Evolutionary conservation across 2,113 vertebrate species (phyloP).

Genomic region (Gallinago media): DNA sequence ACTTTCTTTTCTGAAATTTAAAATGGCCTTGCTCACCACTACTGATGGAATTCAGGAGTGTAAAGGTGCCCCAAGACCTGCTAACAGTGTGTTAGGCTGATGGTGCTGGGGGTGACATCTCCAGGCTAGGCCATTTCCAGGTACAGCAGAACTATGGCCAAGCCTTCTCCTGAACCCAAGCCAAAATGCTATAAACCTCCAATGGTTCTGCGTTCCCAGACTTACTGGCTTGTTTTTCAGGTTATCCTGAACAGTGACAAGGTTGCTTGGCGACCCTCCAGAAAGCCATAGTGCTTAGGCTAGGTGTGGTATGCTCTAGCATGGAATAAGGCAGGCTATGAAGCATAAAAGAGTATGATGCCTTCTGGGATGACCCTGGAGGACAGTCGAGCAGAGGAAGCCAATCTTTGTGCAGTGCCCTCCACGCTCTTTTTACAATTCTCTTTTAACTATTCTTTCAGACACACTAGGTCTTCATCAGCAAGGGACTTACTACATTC

Average conservation of each 20-base stretch:
- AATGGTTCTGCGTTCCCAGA: background rate
- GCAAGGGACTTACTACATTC: background rate
- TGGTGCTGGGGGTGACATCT: background rate
- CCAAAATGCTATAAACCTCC: background rate
- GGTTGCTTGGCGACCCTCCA: background rate
- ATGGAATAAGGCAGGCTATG: background rate
- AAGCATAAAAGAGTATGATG: background rate
- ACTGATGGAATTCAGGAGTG: background rate
- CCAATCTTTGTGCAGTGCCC: background rate
- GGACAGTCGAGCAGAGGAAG: background rate
- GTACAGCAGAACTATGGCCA: background rate
- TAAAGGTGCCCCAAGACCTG: background rate
- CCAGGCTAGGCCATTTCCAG: background rate
- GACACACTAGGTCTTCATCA: background rate
- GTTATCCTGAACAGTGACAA: background rate
- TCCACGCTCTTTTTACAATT: rapidly evolving
- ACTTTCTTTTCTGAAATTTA: background rate
- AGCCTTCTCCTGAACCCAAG: background rate
- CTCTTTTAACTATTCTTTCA: background rate
- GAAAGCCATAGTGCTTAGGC: background rate
- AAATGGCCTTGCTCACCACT: background rate
- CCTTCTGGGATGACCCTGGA: background rate
- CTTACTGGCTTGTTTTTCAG: background rate
- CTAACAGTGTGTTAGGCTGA: background rate
- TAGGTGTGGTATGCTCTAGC: background rate